phyloP scores from a whole-genome alignment of 2,888 invertebrate species.

The Cerastoderma edule region DNA sequence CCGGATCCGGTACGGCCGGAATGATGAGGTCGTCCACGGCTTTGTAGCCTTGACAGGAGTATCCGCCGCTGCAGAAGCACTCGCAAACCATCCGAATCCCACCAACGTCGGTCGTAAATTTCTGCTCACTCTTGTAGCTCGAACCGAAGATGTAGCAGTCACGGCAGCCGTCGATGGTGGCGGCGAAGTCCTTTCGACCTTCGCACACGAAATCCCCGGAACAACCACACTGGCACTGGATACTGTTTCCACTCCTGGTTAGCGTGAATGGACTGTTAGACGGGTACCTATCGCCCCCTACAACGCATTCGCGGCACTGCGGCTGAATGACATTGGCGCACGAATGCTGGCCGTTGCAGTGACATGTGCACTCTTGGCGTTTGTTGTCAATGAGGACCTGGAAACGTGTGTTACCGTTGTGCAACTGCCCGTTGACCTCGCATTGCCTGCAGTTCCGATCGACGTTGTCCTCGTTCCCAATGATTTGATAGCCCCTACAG shows the following conservation, averaged over 20 bases:
- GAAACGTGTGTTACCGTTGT: slow-evolving; percentile 68
- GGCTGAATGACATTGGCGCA: slow-evolving; percentile 36
- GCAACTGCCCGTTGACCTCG: slow-evolving; percentile 62
- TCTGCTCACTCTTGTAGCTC: slow-evolving; percentile 58
- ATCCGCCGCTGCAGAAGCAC: slow-evolving; percentile 74
- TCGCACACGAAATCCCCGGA: slow-evolving; percentile 61
- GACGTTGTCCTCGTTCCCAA: slow-evolving; percentile 26
- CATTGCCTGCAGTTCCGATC: slow-evolving; percentile 61
- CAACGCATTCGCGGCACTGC: slow-evolving; percentile 59
- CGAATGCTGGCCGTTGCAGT: slow-evolving; percentile 59
- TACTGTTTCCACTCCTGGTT: slow-evolving; percentile 28
- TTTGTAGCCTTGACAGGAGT: slow-evolving; percentile 52
- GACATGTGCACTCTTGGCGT: slow-evolving; percentile 56
- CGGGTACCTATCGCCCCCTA: slow-evolving; percentile 61
- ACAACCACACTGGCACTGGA: slow-evolving; percentile 50
- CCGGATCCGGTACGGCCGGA: slow-evolving; percentile 43
- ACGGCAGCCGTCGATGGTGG: slow-evolving; percentile 45
- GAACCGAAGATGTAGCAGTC: slow-evolving; percentile 68
- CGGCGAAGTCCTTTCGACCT: slow-evolving; percentile 28
- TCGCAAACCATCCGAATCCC: slow-evolving; percentile 68
- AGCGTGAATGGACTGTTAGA: slow-evolving; percentile 68
- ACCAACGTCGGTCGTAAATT: slow-evolving; percentile 67
- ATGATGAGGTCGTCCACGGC: slow-evolving; percentile 43
- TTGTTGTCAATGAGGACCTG: slow-evolving; percentile 54
- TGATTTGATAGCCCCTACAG: slow-evolving; percentile 58